Base-by-base conservation (phyloP, 2,888 invertebrate genomes). In the Boloria selene region DNA sequence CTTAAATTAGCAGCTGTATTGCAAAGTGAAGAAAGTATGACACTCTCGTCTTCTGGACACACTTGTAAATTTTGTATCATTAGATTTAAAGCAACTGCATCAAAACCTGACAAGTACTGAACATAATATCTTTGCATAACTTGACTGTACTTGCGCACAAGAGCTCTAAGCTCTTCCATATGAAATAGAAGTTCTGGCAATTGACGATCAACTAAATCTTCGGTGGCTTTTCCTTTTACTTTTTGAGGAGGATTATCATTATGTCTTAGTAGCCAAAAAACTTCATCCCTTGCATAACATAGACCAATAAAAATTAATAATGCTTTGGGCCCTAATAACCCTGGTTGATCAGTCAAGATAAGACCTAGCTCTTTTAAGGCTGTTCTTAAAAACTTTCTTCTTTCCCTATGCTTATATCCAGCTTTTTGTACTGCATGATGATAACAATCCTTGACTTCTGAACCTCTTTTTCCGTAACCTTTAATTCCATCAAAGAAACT, bases 101-200 rank as follows among this genome's bases (percentile, higher is more conserved):
- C 99, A 87, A 97, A 99, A 13, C 98, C 98, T 47, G 97, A 96
- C 64, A 99, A 93, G 92, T 98, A 99, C 87, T 99, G 98, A 31
- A 99, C 97, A 87, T 98, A 99, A 86, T 99, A 99, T 72, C 98
- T 94, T 86, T 99, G 99, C 93, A 99, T 96, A 10, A 99, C 98
- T 91, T 98, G 98, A 76, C 97, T 97, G 85, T 99, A 98, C 84
- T 99, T 99, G 70, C 98, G 94, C 4, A 99, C 97, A 62, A 99
- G 91, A 26, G 97, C 97, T 77, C 99, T 94, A 60, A 99, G 87
- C 86, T 99, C 99, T 84, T 99, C 98, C 96, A 99, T 99, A 81
- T 99, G 98, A 82, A 99, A 99, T 10, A 99, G 90, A 53, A 99
- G 90, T 86, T 99, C 99, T 1, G 99, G 99, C 52, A 99, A 92